Conservation (phyloP, 2,113 vertebrate species). For the Echinops telfairi region DNA sequence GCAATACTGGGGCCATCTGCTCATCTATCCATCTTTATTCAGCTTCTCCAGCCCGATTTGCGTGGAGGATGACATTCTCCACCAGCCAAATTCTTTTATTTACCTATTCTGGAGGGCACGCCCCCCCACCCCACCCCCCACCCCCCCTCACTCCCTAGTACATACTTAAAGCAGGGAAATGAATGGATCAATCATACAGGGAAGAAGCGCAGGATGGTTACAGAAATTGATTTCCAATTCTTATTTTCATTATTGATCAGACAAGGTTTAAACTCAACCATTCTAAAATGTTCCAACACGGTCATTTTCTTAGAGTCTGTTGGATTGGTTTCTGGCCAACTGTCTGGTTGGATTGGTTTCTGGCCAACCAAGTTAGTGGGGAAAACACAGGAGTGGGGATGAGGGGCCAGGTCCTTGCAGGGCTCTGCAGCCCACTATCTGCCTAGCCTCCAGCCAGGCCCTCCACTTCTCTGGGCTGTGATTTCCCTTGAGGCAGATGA, state of each 20-base stretch:
- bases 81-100: background rate
- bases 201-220: background rate
- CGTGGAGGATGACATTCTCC: background rate
- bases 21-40: background rate
- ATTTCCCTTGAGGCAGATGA: background rate
- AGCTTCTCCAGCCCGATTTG: background rate
- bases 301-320: background rate
- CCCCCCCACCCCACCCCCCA: no score
- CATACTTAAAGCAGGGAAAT: background rate
- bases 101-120: background rate
- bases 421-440: background rate
- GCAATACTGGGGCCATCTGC: background rate
- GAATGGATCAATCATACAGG: background rate
- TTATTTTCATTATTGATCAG: background rate
- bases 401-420: background rate
- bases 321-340: background rate
- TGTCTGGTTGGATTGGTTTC: background rate
- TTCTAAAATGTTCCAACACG: constrained; percentile 17
- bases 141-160: background rate
- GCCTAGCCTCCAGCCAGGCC: background rate
- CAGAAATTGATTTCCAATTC: constrained; percentile 15
- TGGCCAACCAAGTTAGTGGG: background rate
- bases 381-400: background rate
- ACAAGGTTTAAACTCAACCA: background rate
- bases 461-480: background rate